phyloP scores from a whole-genome alignment of 1,140 invertebrate genomes.

The Pseudoatta argentina region DNA sequence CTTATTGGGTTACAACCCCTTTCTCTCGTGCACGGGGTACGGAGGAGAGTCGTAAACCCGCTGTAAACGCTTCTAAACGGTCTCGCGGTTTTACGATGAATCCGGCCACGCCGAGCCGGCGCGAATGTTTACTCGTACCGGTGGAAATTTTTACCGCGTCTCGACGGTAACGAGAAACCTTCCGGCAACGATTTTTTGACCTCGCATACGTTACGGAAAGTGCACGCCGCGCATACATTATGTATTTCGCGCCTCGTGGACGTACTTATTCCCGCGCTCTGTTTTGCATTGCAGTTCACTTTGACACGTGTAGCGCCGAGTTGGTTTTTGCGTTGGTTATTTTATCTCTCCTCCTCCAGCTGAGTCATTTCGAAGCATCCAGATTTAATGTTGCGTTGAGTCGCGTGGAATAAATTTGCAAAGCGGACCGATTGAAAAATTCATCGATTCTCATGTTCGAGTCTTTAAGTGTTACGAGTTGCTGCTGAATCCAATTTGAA shows the following conservation, averaged over 20 bases:
- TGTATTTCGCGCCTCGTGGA: constrained; percentile 25
- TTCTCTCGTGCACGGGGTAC: constrained; percentile 10
- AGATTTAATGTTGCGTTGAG: not conserved
- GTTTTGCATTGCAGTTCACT: constrained; percentile 22
- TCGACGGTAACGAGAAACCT: constrained; percentile 56
- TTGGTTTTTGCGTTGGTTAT: constrained; percentile 21
- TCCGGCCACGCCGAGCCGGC: constrained; percentile 1
- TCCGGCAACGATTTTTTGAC: constrained; percentile 58
- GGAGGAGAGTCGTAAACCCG: constrained; percentile 57
- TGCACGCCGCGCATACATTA: constrained; percentile 38
- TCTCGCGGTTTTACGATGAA: constrained; percentile 59
- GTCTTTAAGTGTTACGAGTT: not conserved
- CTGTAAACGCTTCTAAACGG: constrained; percentile 66
- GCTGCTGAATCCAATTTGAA: constrained; percentile 11
- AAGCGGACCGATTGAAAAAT: constrained; percentile 10
- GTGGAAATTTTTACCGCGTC: constrained; percentile 45
- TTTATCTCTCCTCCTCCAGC: not conserved
- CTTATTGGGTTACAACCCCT: constrained; percentile 62
- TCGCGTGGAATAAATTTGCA: constrained; percentile 25
- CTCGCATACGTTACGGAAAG: constrained; percentile 8
- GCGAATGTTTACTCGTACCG: constrained; percentile 52
- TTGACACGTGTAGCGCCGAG: not conserved
- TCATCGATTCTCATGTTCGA: constrained; percentile 18
- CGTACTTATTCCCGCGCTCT: not conserved
- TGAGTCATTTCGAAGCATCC: constrained; percentile 5